Conservation (phyloP, 2,797 vertebrate species). For the Anomalospiza imberbis region DNA sequence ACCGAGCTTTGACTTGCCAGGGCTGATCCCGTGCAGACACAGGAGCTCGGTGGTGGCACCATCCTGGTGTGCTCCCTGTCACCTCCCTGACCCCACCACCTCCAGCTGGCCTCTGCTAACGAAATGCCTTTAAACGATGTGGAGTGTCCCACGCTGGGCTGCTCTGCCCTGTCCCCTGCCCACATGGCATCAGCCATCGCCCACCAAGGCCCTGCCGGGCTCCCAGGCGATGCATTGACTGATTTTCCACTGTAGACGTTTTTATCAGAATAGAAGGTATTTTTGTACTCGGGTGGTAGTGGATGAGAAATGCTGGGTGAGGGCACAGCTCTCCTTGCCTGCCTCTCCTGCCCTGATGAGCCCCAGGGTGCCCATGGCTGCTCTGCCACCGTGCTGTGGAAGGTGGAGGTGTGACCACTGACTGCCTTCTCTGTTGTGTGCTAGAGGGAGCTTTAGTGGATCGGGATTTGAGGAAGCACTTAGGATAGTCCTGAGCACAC, state of each 20-base stretch:
- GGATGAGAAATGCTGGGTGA: slow-evolving; percentile 6
- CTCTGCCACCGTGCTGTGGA: neutral
- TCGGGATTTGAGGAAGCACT: slow-evolving; percentile 70
- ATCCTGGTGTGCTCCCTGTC: rapidly evolving
- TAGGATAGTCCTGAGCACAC: slow-evolving; percentile 44
- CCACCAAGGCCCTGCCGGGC: neutral
- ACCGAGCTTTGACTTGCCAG: neutral
- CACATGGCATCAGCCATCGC: rapidly evolving
- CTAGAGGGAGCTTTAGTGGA: slow-evolving; percentile 44
- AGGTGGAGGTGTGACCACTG: neutral
- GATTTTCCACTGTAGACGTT: slow-evolving; percentile 64
- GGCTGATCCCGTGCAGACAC: neutral
- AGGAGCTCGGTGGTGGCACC: neutral
- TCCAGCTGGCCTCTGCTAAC: neutral
- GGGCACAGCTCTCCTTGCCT: neutral
- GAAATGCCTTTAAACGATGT: neutral
- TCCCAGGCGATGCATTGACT: slow-evolving; percentile 45
- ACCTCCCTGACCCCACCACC: neutral
- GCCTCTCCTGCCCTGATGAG: neutral
- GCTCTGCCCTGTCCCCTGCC: neutral
- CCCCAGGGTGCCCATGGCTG: neutral
- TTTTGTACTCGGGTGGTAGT: slow-evolving; percentile 70
- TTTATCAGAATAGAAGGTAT: slow-evolving; percentile 76
- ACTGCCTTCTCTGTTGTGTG: neutral
- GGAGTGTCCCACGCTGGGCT: neutral